Base-by-base conservation (phyloP, 2,888 invertebrate species). In the Ischnus inquisitorius region DNA sequence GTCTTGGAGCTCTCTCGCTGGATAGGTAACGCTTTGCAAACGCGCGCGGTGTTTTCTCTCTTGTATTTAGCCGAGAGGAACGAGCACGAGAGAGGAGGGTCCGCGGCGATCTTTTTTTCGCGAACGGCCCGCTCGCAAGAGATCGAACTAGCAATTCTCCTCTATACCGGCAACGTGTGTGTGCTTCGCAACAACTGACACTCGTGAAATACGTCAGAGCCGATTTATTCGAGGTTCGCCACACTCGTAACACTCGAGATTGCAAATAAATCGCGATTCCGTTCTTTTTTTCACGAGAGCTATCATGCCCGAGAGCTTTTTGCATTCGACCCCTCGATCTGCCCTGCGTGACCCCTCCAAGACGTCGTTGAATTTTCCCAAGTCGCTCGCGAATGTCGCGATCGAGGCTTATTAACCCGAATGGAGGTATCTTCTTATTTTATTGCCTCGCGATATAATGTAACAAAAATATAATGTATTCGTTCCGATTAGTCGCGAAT, bases 1-100 rank as follows among this genome's bases (percentile, higher is more conserved):
- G 81, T 84, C 80, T 71, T 57, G 67, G 51, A 67, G 71, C 41
- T 69, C 60, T 74, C 77, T 75, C 77, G 62, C 72, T 34, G 78
- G 57, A 83, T 85, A 82, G 34, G 83, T 72, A 39, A 51, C 64
- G 51, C 51, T 79, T 77, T 79, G 64, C 69, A 67, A 68, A 34
- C 34, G 34, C 34, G 41, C 75, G 57, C 57, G 62, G 60, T 68
- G 67, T 57, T 62, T 69, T 48, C 79, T 65, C 62, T 54, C 69
- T 71, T 19, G 72, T 72, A 79, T 72, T 79, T 79, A 79, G 65
- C 79, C 41, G 62, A 72, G 72, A 72, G 54, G 57, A 46, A 69
- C 62, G 71, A 46, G 60, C 46, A 57, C 57, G 62, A 69, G 77
- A 64, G 34, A 69, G 69, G 69, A 69, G 48, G 69, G 60, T n/a